Conservation (phyloP, 1,140 invertebrate species). For the Caenorhabditis latens region DNA sequence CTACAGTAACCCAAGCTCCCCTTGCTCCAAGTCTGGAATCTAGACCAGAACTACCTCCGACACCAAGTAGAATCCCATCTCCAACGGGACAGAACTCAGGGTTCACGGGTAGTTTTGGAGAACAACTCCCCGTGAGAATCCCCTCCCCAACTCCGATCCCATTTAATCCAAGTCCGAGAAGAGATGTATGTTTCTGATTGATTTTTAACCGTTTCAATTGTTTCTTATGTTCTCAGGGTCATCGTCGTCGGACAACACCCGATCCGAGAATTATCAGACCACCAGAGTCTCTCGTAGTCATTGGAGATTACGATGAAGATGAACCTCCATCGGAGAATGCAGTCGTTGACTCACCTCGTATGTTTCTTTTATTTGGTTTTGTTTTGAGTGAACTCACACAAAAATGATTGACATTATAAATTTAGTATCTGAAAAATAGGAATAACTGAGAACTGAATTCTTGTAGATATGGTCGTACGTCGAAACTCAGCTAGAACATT, state of each 20-base stretch:
- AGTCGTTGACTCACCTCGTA: slow-evolving; percentile 22
- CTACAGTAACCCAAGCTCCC: not conserved
- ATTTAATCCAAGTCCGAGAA: not conserved
- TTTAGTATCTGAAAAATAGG: not conserved
- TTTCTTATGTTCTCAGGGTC: not conserved
- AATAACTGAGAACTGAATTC: no score
- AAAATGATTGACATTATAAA: no score
- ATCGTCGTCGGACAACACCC: slow-evolving; percentile 13
- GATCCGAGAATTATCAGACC: slow-evolving; percentile 26
- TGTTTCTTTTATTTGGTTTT: not conserved
- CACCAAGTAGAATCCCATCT: not conserved
- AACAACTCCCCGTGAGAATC: not conserved
- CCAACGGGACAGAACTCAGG: not conserved
- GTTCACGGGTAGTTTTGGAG: not conserved
- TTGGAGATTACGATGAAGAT: slow-evolving; percentile 51
- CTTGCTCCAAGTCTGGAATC: not conserved
- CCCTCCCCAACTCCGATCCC: not conserved
- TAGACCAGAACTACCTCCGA: not conserved
- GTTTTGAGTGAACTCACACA: not conserved
- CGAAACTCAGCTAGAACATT: no score
- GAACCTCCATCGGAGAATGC: slow-evolving; percentile 39
- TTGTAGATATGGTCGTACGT: no score
- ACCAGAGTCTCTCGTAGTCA: slow-evolving; percentile 17
- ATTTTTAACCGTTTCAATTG: not conserved
- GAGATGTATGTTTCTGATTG: not conserved